These are phyloP conservation scores for Plumapathes pennacea DNA, from an alignment of 92 coral and sea anemone species.

Conservation along the genomic window DNA sequence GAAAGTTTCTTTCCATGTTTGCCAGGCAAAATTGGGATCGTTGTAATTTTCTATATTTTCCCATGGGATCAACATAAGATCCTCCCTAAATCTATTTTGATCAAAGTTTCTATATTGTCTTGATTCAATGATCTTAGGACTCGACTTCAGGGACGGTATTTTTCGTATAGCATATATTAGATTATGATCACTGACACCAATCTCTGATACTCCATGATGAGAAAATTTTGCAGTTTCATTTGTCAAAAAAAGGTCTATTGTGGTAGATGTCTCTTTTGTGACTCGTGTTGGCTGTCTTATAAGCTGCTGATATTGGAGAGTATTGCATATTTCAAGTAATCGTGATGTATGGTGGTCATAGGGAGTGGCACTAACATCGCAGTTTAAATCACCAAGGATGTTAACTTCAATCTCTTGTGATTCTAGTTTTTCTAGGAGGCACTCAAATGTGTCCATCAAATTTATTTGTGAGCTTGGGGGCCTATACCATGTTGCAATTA, in stretches of 20 bases:
- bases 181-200: slow-evolving; percentile 20
- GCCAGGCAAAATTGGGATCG: slow-evolving; percentile 27
- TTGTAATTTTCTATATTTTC: slow-evolving; percentile 11
- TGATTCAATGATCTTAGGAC: slow-evolving; percentile 15
- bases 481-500: slow-evolving; percentile 9
- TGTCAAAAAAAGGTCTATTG: slow-evolving; percentile 8
- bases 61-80: slow-evolving; percentile 25
- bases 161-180: slow-evolving; percentile 13
- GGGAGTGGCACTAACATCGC: no score
- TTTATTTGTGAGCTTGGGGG: slow-evolving; percentile 2
- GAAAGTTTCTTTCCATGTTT: slow-evolving; percentile 3
- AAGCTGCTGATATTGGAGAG: slow-evolving; percentile 4
- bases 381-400: slow-evolving; percentile 12
- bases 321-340: slow-evolving; percentile 5
- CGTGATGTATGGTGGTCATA: slow-evolving; percentile 9
- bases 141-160: slow-evolving; percentile 9
- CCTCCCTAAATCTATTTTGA: slow-evolving; percentile 13
- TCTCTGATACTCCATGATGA: slow-evolving; percentile 26
- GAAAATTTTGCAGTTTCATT: slow-evolving; percentile 5
- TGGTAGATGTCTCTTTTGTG: slow-evolving; percentile 1
- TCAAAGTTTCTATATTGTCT: slow-evolving; percentile 10
- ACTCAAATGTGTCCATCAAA: slow-evolving; percentile 7
- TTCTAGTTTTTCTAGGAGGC: slow-evolving; percentile 8
- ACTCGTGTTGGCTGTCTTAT: slow-evolving; percentile 9
- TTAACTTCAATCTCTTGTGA: slow-evolving; percentile 6